Evolutionary conservation across 2,797 vertebrate genomes (phyloP), one percentile per base, ranked within the genome.

Genomic region (Melanotaenia trifasciata): DNA sequence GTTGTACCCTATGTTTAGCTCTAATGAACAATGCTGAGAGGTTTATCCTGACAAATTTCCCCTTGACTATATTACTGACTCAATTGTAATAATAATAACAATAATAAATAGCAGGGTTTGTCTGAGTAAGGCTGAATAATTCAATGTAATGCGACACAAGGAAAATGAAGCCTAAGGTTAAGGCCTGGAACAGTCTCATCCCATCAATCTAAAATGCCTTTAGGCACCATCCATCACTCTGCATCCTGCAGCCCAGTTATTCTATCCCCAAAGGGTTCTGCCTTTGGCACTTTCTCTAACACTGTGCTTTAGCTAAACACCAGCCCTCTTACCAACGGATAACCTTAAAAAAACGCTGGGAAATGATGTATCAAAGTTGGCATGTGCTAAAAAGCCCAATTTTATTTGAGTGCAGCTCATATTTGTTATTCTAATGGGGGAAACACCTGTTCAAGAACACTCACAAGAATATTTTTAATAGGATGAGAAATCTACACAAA

Each of bases 131-230:
- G 67, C 62, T 83, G 76, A 84, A 89, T 91, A 90, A 92, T 89
- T 94, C 90, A 89, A 61, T 89, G 92, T 92, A 93, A 93, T 89
- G 87, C 84, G 84, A 89, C 78, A 86, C 61, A 47, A 70, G 75
- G 76, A 86, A 85, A 90, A 90, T 90, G 79, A 90, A 68, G 81
- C 75, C 74, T 57, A 24, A 76, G 78, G 77, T 84, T 71, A 89
- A 81, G 78, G 81, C 78, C 79, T 83, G 80, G 85, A 93, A 89
- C 83, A 74, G 83, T 85, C 71, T 87, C 67, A 61, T 87, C 81
- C 85, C 80, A 88, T 87, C 85, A 77, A 88, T 84, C 90, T 85
- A 62, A 67, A 78, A 84, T 43, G 58, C 87, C 80, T 81, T 8
- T 16, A 76, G 79, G 84, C 53, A 30, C 80, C 73, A 89, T 93